These are phyloP conservation scores for Phasia obesa DNA, from an alignment of 2,888 invertebrate genomes.

Conservation along the genomic window DNA sequence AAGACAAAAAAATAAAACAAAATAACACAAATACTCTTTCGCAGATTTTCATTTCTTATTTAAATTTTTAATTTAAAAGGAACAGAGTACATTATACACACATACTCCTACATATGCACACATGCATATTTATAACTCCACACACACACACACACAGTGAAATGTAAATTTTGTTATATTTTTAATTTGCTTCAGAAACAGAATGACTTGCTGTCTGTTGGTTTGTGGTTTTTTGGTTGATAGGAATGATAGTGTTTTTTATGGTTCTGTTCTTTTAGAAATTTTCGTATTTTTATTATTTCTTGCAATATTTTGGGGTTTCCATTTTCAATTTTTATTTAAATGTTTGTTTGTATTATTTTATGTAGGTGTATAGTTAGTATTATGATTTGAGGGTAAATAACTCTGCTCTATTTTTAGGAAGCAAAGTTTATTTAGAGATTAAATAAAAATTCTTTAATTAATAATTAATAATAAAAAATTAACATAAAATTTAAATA, in stretches of 20 bases:
- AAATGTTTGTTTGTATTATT: conserved; percentile 8
- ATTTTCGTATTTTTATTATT: conserved; percentile 12
- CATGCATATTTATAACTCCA: not conserved
- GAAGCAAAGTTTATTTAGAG: not conserved
- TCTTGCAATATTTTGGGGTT: conserved; percentile 12
- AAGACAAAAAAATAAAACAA: conserved; percentile 1
- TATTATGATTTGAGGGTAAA: conserved; percentile 26
- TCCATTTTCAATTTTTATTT: conserved; percentile 32
- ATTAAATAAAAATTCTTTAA: not conserved
- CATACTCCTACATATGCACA: not conserved
- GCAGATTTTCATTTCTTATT: conserved; percentile 43
- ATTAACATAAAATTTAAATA: too few relatives aligned
- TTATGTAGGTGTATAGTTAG: not conserved
- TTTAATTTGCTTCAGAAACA: conserved; percentile 68
- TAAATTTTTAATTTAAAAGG: conserved; percentile 27
- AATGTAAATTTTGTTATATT: conserved; percentile 59
- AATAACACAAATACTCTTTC: conserved; percentile 27
- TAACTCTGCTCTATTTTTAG: conserved; percentile 1
- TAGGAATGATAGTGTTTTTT: conserved; percentile 42
- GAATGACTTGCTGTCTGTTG: conserved; percentile 69
- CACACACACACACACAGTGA: not conserved
- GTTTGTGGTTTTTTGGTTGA: conserved; percentile 61
- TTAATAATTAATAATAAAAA: too few relatives aligned
- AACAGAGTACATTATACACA: conserved; percentile 2
- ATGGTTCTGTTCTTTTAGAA: not conserved